Base-by-base conservation (phyloP, 1,140 invertebrate species). In the Chionoecetes opilio region DNA sequence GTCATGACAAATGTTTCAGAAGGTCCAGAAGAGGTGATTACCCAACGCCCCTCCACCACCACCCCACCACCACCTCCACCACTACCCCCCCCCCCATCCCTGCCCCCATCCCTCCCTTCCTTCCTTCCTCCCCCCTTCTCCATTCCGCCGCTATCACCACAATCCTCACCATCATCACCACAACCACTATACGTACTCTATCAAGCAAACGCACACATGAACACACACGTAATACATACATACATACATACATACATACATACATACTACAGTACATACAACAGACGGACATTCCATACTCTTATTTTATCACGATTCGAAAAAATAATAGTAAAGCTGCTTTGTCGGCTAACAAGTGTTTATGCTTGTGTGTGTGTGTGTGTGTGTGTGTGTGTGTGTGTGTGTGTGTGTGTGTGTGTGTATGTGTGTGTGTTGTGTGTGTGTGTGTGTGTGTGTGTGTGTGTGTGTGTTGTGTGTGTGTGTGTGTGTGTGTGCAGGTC, bases 151-250 rank as follows among this genome's bases (percentile, higher is more conserved):
- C 88, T 11, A 90, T 37, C 88, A 90, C 37, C 37, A 90, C 3
- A 29, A 38, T 46, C 34, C n/a, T 46, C 88, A 90, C 37, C 29
- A 90, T 41, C 88, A 90, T 29, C 85, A 87, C 34, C 37, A 87
- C 9, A 9, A 87, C 85, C 29, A 87, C 85, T 87, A 31, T 26
- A 6, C 14, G 41, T 75, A n/a, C 21, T 26, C 63, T n/a, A 75
- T n/a, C 1, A n/a, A 2, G 6, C n/a, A 26, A 0, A 75, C 63
- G 6, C 3, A 75, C 53, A 21, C 63, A 75, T 2, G n/a, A n/a
- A n/a, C n/a, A n/a, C n/a, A 75, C 8, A 75, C 63, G 26, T 75
- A 8, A n/a, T 75, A 75, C 63, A 75, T n/a, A n/a, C 63, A 75
- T 21, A 75, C 63, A 75, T 75, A 75, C 63, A 75, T 75, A 75